A percentile compares a stretch with the other conserved stretches of the same genome.
Evolutionary conservation across 2,113 vertebrate species (phyloP).

Genomic region (Orycteropus afer): DNA sequence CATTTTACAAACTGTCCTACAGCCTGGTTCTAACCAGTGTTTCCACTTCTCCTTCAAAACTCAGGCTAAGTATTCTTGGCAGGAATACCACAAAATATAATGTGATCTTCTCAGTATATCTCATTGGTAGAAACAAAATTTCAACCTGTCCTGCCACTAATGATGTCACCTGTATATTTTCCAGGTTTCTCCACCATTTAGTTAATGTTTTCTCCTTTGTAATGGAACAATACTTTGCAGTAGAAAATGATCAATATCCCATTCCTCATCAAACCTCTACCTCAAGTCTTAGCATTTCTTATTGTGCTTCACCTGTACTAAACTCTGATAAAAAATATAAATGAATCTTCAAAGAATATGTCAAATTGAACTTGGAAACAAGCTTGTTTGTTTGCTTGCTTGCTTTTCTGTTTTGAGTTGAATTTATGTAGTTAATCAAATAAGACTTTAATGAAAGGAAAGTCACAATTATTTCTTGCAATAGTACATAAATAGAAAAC

Average conservation of each 20-base stretch:
- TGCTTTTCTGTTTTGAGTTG: not conserved
- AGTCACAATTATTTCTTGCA: not conserved
- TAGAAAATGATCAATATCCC: too few species aligned
- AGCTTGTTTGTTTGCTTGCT: not conserved
- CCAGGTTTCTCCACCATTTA: not conserved
- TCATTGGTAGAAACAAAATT: not conserved
- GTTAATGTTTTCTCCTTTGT: not conserved
- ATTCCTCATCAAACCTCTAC: not conserved
- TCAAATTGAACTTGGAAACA: not conserved
- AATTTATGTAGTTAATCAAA: not conserved
- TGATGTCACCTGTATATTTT: not conserved
- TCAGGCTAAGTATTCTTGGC: not conserved
- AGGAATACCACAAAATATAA: not conserved
- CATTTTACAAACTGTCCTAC: not conserved
- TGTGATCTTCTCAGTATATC: not conserved
- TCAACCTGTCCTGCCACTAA: not conserved
- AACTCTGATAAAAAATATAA: not conserved
- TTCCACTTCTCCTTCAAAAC: not conserved
- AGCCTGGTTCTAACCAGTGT: not conserved
- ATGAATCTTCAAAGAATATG: not conserved
- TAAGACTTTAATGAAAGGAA: not conserved
- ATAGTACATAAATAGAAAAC: not conserved
- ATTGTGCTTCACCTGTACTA: too few species aligned
- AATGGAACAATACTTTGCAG: not conserved
- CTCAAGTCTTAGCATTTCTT: not conserved